These are phyloP conservation scores for Clunio marinus DNA, from an alignment of 2,888 invertebrate genomes.

Conservation along the genomic window DNA sequence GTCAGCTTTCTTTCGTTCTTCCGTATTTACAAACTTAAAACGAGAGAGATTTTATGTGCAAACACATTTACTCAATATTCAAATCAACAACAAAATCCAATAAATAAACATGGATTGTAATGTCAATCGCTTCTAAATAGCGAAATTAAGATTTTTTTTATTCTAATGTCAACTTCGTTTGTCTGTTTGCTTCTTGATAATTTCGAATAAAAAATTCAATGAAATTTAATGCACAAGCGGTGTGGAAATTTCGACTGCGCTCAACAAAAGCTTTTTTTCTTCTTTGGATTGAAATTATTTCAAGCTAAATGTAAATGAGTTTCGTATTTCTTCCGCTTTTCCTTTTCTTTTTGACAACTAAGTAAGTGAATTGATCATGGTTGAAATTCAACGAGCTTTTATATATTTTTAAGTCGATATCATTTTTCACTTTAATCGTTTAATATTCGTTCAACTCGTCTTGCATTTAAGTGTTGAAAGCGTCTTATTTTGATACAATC, in stretches of 20 bases:
- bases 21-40: not conserved
- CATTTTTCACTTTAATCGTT: no score
- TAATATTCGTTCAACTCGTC: no score
- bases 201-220: not conserved
- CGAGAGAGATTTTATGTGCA: not conserved
- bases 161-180: not conserved
- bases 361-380: no score
- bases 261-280: no score
- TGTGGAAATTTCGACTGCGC: constrained; percentile 1
- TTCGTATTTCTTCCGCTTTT: no score
- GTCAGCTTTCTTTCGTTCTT: constrained; percentile 12
- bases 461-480: no score
- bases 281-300: no score
- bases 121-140: constrained; percentile 29
- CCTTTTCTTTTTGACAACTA: no score
- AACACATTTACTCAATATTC: constrained; percentile 23
- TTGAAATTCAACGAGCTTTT: no score
- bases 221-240: constrained; percentile 24
- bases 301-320: no score
- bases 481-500: no score
- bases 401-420: no score
- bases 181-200: not conserved
- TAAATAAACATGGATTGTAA: constrained; percentile 33
- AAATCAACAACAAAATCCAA: constrained; percentile 30
- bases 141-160: constrained; percentile 33